These are phyloP conservation scores for Drosophila nigricruria DNA, from an alignment of 2,888 invertebrate species.

Conservation along the genomic window DNA sequence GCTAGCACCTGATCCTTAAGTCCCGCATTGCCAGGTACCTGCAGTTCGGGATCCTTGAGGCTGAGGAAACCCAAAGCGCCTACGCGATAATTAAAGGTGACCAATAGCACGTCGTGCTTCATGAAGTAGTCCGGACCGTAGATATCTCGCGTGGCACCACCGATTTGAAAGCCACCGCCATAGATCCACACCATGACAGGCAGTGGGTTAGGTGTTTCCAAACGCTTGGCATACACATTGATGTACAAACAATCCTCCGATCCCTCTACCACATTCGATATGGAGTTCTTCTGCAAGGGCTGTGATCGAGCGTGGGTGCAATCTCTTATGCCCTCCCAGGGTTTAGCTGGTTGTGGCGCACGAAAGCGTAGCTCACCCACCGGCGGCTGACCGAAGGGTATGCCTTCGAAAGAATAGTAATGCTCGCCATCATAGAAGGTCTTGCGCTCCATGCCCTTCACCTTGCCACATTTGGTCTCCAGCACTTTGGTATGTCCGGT, in stretches of 20 bases:
- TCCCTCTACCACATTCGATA: constrained; percentile 80
- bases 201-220: constrained; percentile 62
- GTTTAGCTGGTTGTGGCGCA: constrained; percentile 84
- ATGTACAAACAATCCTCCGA: constrained; percentile 86
- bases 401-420: constrained; percentile 82
- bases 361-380: constrained; percentile 80
- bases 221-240: constrained; percentile 84
- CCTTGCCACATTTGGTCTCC: constrained; percentile 74
- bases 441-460: constrained; percentile 75
- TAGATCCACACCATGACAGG: constrained; percentile 86
- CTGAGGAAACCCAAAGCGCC: constrained; percentile 86
- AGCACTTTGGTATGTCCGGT: constrained; percentile 72
- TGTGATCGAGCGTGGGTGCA: constrained; percentile 79
- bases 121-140: constrained; percentile 86
- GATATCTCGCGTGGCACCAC: constrained; percentile 82
- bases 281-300: constrained; percentile 80
- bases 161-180: constrained; percentile 86
- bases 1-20: constrained; percentile 86
- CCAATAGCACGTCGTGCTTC: constrained; percentile 85
- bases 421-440: constrained; percentile 67
- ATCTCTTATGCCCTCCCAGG: constrained; percentile 85
- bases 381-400: constrained; percentile 84
- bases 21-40: constrained; percentile 86
- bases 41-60: constrained; percentile 84
- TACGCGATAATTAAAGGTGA: constrained; percentile 86